Percentiles rank a stretch among this genome's conserved stretches.
phyloP scores from a whole-genome alignment of 2,888 invertebrate genomes.

The Lamproptera curius region DNA sequence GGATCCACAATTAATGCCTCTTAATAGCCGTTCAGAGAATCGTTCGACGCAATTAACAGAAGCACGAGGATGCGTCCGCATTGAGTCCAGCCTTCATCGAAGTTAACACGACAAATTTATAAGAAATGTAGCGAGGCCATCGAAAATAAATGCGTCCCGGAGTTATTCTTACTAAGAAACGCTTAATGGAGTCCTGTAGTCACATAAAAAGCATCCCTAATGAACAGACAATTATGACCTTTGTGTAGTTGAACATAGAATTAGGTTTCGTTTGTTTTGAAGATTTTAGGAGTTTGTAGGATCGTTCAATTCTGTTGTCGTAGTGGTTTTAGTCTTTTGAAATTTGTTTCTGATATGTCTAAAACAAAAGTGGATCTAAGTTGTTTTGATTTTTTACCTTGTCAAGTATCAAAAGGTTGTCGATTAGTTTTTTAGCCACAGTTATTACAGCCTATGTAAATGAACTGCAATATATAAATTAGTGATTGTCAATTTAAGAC shows the following conservation, averaged over 20 bases:
- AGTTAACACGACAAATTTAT: constrained; percentile 22
- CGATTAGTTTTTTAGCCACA: too few relatives aligned
- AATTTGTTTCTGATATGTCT: constrained; percentile 10
- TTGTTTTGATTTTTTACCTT: too few relatives aligned
- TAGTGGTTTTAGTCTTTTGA: neutral
- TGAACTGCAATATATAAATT: too few relatives aligned
- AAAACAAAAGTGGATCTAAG: too few relatives aligned
- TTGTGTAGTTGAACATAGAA: neutral
- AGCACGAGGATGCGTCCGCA: neutral
- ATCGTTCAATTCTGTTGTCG: constrained; percentile 1
- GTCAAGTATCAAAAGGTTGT: too few relatives aligned
- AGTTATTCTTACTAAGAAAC: constrained; percentile 16
- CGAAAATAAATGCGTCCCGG: constrained; percentile 3
- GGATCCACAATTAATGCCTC: too few relatives aligned
- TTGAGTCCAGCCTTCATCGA: constrained; percentile 13
- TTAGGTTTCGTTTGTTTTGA: neutral
- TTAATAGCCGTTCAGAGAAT: too few relatives aligned
- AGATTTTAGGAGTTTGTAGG: constrained; percentile 4
- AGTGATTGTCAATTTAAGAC: too few relatives aligned
- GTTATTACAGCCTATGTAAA: too few relatives aligned
- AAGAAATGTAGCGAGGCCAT: neutral
- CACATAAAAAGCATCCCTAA: constrained; percentile 3
- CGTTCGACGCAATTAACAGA: neutral
- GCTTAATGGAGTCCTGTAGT: constrained; percentile 9
- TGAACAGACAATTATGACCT: neutral